Conservation (phyloP, 2,113 vertebrate species). For the Bolborhynchus lineola region DNA sequence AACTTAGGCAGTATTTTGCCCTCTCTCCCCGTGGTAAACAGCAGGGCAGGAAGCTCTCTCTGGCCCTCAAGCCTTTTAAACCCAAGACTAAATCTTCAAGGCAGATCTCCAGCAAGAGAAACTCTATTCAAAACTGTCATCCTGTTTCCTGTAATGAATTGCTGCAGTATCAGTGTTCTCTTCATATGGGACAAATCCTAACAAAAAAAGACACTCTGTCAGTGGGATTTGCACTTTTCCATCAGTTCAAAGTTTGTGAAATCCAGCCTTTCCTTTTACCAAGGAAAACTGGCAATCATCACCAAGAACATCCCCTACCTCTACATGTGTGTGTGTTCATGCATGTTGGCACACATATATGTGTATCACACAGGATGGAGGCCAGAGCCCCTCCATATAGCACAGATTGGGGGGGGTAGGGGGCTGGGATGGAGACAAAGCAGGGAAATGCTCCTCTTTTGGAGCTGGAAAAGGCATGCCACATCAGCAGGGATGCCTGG, state of each 20-base stretch:
- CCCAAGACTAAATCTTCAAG: neutral
- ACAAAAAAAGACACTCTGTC: neutral
- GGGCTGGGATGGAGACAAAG: neutral
- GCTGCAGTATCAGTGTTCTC: neutral
- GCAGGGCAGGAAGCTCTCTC: neutral
- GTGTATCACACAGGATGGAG: neutral
- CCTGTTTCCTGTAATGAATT: neutral
- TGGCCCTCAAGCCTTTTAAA: neutral
- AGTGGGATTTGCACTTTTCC: neutral
- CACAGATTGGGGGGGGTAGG: accelerated
- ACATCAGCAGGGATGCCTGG: neutral
- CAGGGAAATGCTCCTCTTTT: neutral
- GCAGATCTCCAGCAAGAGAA: neutral
- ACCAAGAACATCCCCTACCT: neutral
- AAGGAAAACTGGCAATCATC: neutral
- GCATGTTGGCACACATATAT: accelerated
- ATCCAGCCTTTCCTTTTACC: neutral
- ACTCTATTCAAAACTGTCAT: neutral
- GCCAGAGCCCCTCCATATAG: neutral
- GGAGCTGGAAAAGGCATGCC: neutral
- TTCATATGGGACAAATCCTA: neutral
- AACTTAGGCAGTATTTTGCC: neutral
- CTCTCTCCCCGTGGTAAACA: neutral
- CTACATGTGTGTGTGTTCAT: accelerated
- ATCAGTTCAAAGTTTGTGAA: neutral